A percentile compares a stretch with the other conserved stretches of the same genome.
phyloP scores from a whole-genome alignment of 2,797 vertebrate genomes.

The Astyanax mexicanus region DNA sequence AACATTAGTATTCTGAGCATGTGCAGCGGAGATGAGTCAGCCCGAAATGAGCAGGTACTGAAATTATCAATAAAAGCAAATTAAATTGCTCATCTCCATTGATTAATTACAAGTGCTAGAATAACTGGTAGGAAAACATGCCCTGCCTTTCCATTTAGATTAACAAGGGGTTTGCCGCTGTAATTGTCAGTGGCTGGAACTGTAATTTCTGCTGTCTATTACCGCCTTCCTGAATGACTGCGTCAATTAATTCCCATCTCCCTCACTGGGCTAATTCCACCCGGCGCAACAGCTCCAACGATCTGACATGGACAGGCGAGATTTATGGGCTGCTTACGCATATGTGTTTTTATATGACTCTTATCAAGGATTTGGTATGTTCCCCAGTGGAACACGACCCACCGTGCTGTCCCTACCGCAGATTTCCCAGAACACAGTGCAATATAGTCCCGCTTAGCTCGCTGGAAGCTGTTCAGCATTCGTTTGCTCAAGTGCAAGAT shows the following conservation, averaged over 20 bases:
- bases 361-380: constrained; percentile 49
- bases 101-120: constrained; percentile 29
- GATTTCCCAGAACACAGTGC: not conserved
- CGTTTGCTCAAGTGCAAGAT: constrained; percentile 50
- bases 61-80: constrained; percentile 24
- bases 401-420: not conserved
- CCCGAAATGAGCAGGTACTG: constrained; percentile 5
- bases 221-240: constrained; percentile 37
- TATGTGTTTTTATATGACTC: constrained; percentile 40
- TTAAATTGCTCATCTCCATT: constrained; percentile 17
- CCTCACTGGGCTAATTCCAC: constrained; percentile 28
- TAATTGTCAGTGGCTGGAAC: constrained; percentile 35
- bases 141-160: constrained; percentile 25
- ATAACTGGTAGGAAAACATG: constrained; percentile 18
- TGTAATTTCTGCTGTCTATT: constrained; percentile 34
- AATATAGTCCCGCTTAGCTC: not conserved
- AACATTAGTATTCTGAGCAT: constrained; percentile 26
- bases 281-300: constrained; percentile 18
- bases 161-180: constrained; percentile 23
- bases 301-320: not conserved
- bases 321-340: constrained; percentile 4
- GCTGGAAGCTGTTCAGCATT: constrained; percentile 22
- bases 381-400: constrained; percentile 27
- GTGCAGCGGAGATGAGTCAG: not conserved
- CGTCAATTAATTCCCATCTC: constrained; percentile 35